These are phyloP conservation scores for Drosophila ezoana DNA, from an alignment of 2,888 invertebrate species.

Conservation along the genomic window DNA sequence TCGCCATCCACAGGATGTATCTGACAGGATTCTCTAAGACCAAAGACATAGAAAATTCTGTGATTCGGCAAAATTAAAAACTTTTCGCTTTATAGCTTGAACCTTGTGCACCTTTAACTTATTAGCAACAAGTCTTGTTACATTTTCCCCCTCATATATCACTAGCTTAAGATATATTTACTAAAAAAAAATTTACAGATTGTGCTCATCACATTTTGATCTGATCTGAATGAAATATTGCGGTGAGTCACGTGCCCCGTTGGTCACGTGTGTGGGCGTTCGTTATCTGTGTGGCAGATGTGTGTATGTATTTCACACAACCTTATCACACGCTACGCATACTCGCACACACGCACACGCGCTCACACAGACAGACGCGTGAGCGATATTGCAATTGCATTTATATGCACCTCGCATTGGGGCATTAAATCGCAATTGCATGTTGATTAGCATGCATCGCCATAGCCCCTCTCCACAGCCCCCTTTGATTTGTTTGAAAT, in stretches of 20 bases:
- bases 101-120: too few species aligned
- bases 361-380: not conserved
- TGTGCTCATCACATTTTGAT: not conserved
- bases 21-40: too few species aligned
- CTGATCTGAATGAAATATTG: not conserved
- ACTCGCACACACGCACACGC: not conserved
- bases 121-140: too few species aligned
- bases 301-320: not conserved
- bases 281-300: not conserved
- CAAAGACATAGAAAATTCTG: too few species aligned
- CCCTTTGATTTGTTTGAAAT: conserved; percentile 30
- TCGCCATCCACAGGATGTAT: too few species aligned
- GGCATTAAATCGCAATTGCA: conserved; percentile 66
- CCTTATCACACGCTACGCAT: not conserved
- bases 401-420: conserved; percentile 56
- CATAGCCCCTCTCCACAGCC: not conserved
- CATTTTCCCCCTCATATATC: too few species aligned
- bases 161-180: too few species aligned
- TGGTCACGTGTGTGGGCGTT: conserved; percentile 21
- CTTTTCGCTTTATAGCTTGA: too few species aligned
- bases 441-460: conserved; percentile 62
- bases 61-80: too few species aligned
- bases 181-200: too few species aligned
- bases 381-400: conserved; percentile 30
- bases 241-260: conserved; percentile 10